Evolutionary conservation across 1,140 invertebrate genomes (phyloP), one percentile per base, ranked within the genome.

Genomic region (Bathynomus jamesi): DNA sequence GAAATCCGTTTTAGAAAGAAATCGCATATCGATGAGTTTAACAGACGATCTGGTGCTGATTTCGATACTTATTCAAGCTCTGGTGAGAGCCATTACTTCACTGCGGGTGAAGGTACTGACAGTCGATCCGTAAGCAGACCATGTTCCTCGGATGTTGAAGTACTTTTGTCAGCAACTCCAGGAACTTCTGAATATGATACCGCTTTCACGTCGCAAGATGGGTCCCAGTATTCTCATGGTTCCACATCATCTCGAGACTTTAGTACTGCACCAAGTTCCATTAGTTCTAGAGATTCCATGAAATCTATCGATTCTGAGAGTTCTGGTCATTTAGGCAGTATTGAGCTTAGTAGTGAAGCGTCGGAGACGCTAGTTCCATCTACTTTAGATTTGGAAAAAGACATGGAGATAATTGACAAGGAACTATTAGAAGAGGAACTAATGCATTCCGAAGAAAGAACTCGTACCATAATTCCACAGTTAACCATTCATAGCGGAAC

Each of bases 361-460:
- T 94, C 92, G 1, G 94, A 95, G 84, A 96, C 94, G 5, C 80
- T 96, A 32, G 89, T 96, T 13, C 89, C 92, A 7, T 94, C 92
- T 11, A 83, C 82, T 10, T 81, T 84, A 75, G 85, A 87, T 78
- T 74, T 84, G 21, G 85, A 85, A 72, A 80, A 79, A 69, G 85
- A 86, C 78, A 81, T 80, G 70, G 84, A 86, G 71, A 80, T 84
- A 30, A 79, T 83, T 25, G 78, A 80, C 74, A 78, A 81, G 67
- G 76, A 83, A 13, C 81, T 83, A 21, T 71, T 80, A 75, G 80
- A 81, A 31, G 79, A 81, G 72, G 77, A 78, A 25, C 76, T 76
- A 25, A 72, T 71, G 25, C 65, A 70, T 60, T 65, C 61, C 46
- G 53, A 75, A 63, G 70, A 67, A 17, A 30, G 65, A 28, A 65